Percentiles rank a stretch among this genome's conserved stretches.
phyloP scores from a whole-genome alignment of 2,888 invertebrate species.

The Drosophila merina region DNA sequence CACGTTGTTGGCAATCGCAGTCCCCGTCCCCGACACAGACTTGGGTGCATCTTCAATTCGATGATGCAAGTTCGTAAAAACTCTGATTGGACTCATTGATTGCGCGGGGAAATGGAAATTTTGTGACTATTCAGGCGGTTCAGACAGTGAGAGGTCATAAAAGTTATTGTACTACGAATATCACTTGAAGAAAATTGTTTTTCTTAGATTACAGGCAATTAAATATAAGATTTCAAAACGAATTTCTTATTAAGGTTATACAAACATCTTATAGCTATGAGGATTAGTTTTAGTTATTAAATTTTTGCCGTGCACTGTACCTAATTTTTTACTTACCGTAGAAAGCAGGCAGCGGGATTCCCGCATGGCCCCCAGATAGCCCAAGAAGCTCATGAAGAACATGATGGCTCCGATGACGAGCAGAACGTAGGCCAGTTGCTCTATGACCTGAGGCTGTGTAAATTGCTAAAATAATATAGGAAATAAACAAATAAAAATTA shows the following conservation, averaged over 20 bases:
- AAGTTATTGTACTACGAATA: neutral
- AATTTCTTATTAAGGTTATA: too few species aligned
- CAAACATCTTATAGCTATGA: neutral
- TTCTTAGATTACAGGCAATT: too few species aligned
- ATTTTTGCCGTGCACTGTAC: neutral
- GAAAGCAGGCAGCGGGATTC: slow-evolving; percentile 88
- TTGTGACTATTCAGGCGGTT: slow-evolving; percentile 14
- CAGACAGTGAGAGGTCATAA: neutral
- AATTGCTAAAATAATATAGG: slow-evolving; percentile 84
- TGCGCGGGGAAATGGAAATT: slow-evolving; percentile 28
- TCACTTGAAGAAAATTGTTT: too few species aligned
- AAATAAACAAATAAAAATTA: slow-evolving; percentile 6
- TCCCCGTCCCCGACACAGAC: too few species aligned
- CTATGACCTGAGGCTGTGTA: slow-evolving; percentile 87
- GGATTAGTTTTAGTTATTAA: neutral
- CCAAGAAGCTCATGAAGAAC: slow-evolving; percentile 89
- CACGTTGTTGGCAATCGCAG: slow-evolving; percentile 13
- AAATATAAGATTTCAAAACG: too few species aligned
- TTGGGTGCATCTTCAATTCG: slow-evolving; percentile 9
- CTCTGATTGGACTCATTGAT: slow-evolving; percentile 41
- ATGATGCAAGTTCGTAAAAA: slow-evolving; percentile 40
- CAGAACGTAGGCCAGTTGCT: slow-evolving; percentile 88
- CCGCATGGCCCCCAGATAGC: slow-evolving; percentile 89
- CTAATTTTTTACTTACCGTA: slow-evolving; percentile 85
- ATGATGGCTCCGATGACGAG: slow-evolving; percentile 88